Evolutionary conservation across 2,888 invertebrate species (phyloP).

Genomic region (Girardia tigrina): DNA sequence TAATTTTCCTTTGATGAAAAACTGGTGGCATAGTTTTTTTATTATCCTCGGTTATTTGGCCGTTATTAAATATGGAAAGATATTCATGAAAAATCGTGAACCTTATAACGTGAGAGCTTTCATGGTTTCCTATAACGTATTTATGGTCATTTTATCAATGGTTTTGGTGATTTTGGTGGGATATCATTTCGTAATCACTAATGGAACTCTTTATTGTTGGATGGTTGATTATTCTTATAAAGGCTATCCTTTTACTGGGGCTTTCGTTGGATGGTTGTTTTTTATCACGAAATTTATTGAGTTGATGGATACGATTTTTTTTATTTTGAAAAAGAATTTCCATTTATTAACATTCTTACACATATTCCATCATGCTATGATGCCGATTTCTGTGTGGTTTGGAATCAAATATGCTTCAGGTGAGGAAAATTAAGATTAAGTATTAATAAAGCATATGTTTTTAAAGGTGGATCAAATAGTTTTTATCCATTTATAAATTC

Average conservation of each 20-base stretch:
- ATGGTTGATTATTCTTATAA: neutral
- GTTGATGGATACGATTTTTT: slow-evolving; percentile 50
- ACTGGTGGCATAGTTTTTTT: neutral
- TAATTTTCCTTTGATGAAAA: neutral
- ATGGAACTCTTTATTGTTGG: neutral
- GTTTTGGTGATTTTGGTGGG: neutral
- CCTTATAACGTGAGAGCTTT: neutral
- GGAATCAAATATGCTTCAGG: slow-evolving; percentile 44
- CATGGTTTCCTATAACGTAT: neutral
- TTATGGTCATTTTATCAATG: neutral
- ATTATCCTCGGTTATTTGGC: neutral
- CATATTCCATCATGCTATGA: slow-evolving; percentile 48
- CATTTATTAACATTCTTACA: slow-evolving; percentile 47
- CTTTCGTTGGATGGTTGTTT: slow-evolving; percentile 39
- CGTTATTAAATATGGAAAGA: neutral
- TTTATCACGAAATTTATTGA: slow-evolving; percentile 51
- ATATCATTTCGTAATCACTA: neutral
- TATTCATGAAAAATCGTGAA: neutral
- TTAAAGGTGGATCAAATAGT: slow-evolving; percentile 43
- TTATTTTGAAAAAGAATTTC: slow-evolving; percentile 47
- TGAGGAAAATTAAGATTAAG: neutral
- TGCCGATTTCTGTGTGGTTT: slow-evolving; percentile 47
- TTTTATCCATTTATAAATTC: slow-evolving; percentile 47
- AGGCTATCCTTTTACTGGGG: neutral
- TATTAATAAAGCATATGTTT: neutral